Conservation (phyloP, 2,888 invertebrate species). For the Zeuzera pyrina region DNA sequence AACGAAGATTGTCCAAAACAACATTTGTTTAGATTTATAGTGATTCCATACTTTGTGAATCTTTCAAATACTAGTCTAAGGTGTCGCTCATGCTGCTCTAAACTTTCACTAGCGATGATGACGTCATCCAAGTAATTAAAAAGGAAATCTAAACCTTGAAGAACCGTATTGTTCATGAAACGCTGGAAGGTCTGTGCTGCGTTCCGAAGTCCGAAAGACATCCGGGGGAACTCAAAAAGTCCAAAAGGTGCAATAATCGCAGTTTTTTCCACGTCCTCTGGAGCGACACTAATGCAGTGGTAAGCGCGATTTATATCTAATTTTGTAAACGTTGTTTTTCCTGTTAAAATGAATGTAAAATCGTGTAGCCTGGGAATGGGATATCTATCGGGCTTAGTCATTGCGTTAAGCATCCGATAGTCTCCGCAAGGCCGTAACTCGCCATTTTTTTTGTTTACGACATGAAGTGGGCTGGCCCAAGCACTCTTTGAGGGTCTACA, state of each 20-base stretch:
- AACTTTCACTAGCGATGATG: background rate
- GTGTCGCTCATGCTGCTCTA: background rate
- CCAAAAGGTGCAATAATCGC: slow-evolving; percentile 35
- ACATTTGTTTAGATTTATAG: slow-evolving; percentile 14
- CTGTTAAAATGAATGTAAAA: slow-evolving; percentile 3
- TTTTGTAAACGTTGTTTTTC: background rate
- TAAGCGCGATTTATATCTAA: slow-evolving; percentile 24
- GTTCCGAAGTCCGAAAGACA: slow-evolving; percentile 31
- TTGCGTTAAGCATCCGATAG: background rate
- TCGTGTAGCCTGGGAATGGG: slow-evolving; percentile 6
- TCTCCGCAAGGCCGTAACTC: background rate
- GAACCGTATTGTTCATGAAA: slow-evolving; percentile 24
- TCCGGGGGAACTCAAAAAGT: slow-evolving; percentile 27
- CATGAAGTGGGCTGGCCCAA: slow-evolving; percentile 3
- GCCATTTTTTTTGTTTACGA: slow-evolving; percentile 3
- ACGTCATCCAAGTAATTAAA: background rate
- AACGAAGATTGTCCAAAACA: background rate
- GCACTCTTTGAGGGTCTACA: slow-evolving; percentile 1
- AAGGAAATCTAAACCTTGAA: slow-evolving; percentile 2
- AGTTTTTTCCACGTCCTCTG: slow-evolving; percentile 31
- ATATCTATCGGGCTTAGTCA: slow-evolving; percentile 3
- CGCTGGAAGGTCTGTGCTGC: slow-evolving; percentile 34
- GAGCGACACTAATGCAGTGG: slow-evolving; percentile 29
- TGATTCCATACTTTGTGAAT: slow-evolving; percentile 16
- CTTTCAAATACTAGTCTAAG: slow-evolving; percentile 14